These are phyloP conservation scores for Lophius piscatorius DNA, from an alignment of 2,113 vertebrate genomes.

Conservation along the genomic window DNA sequence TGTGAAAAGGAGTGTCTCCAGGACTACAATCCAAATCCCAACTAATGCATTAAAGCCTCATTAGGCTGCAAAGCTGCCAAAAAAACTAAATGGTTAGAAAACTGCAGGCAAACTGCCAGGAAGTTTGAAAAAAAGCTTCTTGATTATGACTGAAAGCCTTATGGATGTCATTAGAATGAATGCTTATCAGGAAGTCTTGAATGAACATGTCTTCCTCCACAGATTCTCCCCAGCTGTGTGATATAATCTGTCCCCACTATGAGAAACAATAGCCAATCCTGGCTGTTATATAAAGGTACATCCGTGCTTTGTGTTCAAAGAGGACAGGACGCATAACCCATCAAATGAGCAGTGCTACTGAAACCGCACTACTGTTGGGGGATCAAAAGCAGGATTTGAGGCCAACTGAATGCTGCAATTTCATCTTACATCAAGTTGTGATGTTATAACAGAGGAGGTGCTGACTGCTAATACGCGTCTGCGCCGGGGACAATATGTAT, in stretches of 20 bases:
- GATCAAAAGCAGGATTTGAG: slow-evolving; percentile 58
- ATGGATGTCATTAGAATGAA: slow-evolving; percentile 20
- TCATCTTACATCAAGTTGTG: slow-evolving; percentile 64
- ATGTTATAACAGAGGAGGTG: slow-evolving; percentile 56
- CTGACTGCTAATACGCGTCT: slow-evolving; percentile 51
- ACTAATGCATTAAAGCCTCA: slow-evolving; percentile 1
- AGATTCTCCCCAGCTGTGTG: slow-evolving; percentile 46
- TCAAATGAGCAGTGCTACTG: slow-evolving; percentile 48
- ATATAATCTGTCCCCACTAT: slow-evolving; percentile 61
- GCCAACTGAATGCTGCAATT: slow-evolving; percentile 53
- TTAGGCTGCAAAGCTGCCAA: neutral
- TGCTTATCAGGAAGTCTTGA: slow-evolving; percentile 29
- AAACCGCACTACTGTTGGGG: slow-evolving; percentile 47
- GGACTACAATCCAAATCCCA: neutral
- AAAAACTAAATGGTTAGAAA: slow-evolving; percentile 13
- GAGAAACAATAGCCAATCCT: slow-evolving; percentile 69
- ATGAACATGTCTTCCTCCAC: slow-evolving; percentile 35
- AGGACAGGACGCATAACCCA: slow-evolving; percentile 56
- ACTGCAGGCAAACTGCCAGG: neutral
- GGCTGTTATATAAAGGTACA: slow-evolving; percentile 70
- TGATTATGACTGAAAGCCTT: slow-evolving; percentile 19
- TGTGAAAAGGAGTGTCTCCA: neutral
- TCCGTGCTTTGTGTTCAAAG: slow-evolving; percentile 70
- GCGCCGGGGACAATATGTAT: slow-evolving; percentile 19
- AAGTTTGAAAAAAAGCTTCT: neutral